phyloP scores from a whole-genome alignment of 2,797 vertebrate species.

The Ptychobarbus kaznakovi region DNA sequence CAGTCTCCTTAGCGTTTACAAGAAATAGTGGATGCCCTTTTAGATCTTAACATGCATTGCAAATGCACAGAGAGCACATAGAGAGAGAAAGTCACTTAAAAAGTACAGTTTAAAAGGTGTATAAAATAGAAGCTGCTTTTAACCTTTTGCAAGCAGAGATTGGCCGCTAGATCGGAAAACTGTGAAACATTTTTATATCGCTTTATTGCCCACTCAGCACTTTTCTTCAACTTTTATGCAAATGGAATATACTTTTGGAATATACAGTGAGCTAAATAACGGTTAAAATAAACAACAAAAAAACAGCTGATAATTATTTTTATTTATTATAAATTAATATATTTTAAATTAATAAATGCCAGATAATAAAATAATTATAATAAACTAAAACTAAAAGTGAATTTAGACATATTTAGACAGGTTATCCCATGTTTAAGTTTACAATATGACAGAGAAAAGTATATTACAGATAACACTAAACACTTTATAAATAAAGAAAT shows the following conservation, averaged over 20 bases:
- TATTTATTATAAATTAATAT: too few relatives aligned
- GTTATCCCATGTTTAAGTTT: too few relatives aligned
- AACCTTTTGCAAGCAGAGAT: conserved; percentile 66
- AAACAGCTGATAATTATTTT: not conserved
- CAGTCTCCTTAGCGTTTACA: conserved; percentile 60
- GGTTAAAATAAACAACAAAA: too few relatives aligned
- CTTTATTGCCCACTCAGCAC: conserved; percentile 63
- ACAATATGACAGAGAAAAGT: too few relatives aligned
- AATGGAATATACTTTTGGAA: not conserved
- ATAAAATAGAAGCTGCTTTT: conserved; percentile 59
- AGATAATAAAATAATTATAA: not conserved
- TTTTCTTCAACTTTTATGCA: conserved; percentile 53
- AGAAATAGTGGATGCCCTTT: conserved; percentile 64
- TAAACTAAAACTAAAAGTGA: too few relatives aligned
- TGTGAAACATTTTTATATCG: conserved; percentile 50
- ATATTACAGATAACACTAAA: too few relatives aligned
- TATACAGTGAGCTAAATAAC: not conserved
- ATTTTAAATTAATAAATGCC: too few relatives aligned
- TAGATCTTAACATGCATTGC: conserved; percentile 54
- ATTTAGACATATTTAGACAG: too few relatives aligned
- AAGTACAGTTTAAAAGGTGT: conserved; percentile 55
- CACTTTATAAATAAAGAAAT: too few relatives aligned
- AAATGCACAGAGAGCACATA: conserved; percentile 50
- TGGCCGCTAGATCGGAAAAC: conserved; percentile 66
- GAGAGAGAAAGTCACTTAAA: conserved; percentile 60